Conservation (phyloP, 2,888 invertebrate species). For the Muscina levida region DNA sequence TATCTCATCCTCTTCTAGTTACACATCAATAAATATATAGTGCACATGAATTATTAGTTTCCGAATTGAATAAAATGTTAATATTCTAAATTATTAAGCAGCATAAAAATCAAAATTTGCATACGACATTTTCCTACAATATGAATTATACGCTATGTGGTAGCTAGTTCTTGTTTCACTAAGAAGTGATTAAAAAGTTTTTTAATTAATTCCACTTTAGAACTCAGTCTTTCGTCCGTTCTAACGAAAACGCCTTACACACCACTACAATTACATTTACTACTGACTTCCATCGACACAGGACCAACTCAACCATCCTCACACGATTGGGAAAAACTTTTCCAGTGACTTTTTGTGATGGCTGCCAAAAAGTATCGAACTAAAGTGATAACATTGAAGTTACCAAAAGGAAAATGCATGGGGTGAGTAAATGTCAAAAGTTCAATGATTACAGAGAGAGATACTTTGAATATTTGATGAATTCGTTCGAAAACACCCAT, state of each 20-base stretch:
- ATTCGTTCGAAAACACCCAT: conserved; percentile 34
- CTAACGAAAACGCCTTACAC: conserved; percentile 28
- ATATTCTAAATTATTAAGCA: neutral
- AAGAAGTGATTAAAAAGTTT: conserved; percentile 75
- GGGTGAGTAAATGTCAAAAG: conserved; percentile 39
- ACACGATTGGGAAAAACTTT: conserved; percentile 28
- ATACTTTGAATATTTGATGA: conserved; percentile 62
- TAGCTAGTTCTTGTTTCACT: conserved; percentile 8
- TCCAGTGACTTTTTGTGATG: conserved; percentile 40
- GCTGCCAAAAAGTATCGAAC: conserved; percentile 49
- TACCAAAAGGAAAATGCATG: neutral
- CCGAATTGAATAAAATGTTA: neutral
- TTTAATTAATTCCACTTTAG: conserved; percentile 75
- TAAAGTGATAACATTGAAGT: neutral
- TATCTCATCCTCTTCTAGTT: too few relatives aligned
- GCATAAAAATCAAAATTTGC: neutral
- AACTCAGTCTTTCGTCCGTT: conserved; percentile 21
- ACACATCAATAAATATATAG: too few relatives aligned
- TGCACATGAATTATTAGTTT: neutral
- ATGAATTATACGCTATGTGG: neutral
- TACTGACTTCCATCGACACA: too few relatives aligned
- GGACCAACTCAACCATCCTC: neutral
- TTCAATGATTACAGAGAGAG: conserved; percentile 58
- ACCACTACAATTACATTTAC: neutral
- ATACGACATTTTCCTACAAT: neutral